Base-by-base conservation (phyloP, 2,113 vertebrate species). In the Ctenodactylus gundi region DNA sequence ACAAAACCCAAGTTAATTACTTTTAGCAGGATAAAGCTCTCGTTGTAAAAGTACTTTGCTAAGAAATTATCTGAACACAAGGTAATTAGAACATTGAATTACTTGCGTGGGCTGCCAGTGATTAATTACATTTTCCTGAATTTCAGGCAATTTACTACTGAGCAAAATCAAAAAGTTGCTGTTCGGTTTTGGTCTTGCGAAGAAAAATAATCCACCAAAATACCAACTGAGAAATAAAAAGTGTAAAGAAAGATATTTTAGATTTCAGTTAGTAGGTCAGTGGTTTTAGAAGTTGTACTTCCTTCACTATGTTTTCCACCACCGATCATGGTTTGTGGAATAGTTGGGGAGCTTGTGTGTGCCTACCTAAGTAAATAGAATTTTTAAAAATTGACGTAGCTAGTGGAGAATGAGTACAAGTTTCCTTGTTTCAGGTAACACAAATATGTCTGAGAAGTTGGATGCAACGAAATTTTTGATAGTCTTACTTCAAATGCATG, bases 1-100 rank as follows among this genome's bases (percentile, higher is more conserved):
- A 44, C n/a, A 83, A 67, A 91, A 68, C 31, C 80, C 51, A 97
- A 97, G 95, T 91, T 68, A 64, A 95, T 96, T 65, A n/a, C 13
- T 72, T 92, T 92, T 18, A 0, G 84, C 44, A 92, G 31, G 64
- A 72, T 23, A 53, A 72, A 94, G 55, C 58, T 41, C 73, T 51
- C 85, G 88, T 34, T 75, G 67, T 93, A 82, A 64, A 96, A 94
- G 53, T 92, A 86, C 36, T 83, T 96, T 94, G 36, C 41, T 95
- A 90, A 73, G 83, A 86, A 93, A 95, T 85, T n/a, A 58, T 87
- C 36, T 95, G 93, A 91, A 9, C 34, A 76, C 23, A 76, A 93
- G n/a, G 70, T 68, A 72, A 94, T 83, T 91, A 94, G 89, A 97
- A 94, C 31, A 81, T 14, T 60, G 25, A 93, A 36, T 31, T 77